phyloP scores from a whole-genome alignment of 2,888 invertebrate genomes.

The Andrena haemorrhoa region DNA sequence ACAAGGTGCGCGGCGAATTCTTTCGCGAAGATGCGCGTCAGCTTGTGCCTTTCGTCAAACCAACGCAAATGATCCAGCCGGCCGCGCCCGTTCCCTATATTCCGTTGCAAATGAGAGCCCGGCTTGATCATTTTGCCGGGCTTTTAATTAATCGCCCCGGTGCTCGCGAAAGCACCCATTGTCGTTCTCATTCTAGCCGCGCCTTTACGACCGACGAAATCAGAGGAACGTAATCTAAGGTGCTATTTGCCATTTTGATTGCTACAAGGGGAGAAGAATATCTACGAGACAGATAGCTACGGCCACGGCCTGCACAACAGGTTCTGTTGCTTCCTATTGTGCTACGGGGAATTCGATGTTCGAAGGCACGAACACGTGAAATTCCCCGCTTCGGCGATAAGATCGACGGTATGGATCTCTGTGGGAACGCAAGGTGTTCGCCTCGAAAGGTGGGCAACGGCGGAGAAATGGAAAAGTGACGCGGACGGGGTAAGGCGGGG shows the following conservation, averaged over 20 bases:
- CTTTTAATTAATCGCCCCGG: conserved; percentile 68
- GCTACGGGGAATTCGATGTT: neutral
- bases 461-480: neutral
- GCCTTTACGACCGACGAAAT: conserved; percentile 43
- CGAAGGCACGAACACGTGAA: neutral
- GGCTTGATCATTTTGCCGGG: conserved; percentile 57
- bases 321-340: neutral
- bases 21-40: conserved; percentile 16
- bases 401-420: conserved; percentile 7
- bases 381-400: neutral
- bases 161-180: conserved; percentile 55
- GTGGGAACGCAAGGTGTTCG: neutral
- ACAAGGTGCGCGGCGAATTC: conserved; percentile 37
- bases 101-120: conserved; percentile 54
- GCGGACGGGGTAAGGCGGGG: neutral
- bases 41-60: conserved; percentile 12
- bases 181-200: conserved; percentile 55
- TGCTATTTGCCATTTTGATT: conserved; percentile 33
- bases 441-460: neutral
- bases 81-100: conserved; percentile 11
- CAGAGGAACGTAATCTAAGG: conserved; percentile 30
- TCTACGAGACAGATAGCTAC: neutral
- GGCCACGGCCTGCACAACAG: neutral
- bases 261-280: neutral
- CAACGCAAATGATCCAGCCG: conserved; percentile 52